These are phyloP conservation scores for Oncorhynchus keta DNA, from an alignment of 2,113 vertebrate species.

Conservation along the genomic window DNA sequence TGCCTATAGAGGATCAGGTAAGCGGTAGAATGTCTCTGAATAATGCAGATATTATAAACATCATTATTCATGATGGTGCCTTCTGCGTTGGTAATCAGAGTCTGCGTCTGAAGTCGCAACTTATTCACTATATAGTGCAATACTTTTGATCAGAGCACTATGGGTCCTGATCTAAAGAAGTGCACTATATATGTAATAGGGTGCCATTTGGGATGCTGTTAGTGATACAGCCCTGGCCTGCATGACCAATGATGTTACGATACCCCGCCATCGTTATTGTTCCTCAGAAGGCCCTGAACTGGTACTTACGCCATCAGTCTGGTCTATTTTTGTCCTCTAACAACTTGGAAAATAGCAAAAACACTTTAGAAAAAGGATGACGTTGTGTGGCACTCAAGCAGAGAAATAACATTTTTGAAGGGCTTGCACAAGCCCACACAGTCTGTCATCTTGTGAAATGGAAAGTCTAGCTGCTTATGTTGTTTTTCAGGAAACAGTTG, in stretches of 20 bases:
- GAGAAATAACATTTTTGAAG: not conserved
- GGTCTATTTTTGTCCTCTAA: not conserved
- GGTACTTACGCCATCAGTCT: not conserved
- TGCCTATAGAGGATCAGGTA: slow-evolving; percentile 99
- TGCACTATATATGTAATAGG: slow-evolving; percentile 65
- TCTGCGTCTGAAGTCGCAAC: not conserved
- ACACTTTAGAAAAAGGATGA: not conserved
- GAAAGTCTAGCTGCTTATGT: not conserved
- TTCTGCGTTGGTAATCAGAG: not conserved
- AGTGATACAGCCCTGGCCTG: not conserved
- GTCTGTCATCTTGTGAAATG: not conserved
- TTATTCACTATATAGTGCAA: too few species aligned
- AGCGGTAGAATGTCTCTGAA: slow-evolving; percentile 26
- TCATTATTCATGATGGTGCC: slow-evolving; percentile 33
- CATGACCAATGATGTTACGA: not conserved
- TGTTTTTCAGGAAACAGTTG: not conserved
- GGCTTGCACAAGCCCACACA: not conserved
- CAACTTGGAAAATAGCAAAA: not conserved
- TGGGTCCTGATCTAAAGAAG: too few species aligned
- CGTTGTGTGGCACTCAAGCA: not conserved
- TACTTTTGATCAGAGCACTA: too few species aligned
- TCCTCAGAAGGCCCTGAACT: not conserved
- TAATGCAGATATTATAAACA: slow-evolving; percentile 14
- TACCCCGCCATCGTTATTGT: not conserved
- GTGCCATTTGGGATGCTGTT: not conserved